Evolutionary conservation across 2,888 invertebrate genomes (phyloP).

Genomic region (Eupithecia abbreviata): DNA sequence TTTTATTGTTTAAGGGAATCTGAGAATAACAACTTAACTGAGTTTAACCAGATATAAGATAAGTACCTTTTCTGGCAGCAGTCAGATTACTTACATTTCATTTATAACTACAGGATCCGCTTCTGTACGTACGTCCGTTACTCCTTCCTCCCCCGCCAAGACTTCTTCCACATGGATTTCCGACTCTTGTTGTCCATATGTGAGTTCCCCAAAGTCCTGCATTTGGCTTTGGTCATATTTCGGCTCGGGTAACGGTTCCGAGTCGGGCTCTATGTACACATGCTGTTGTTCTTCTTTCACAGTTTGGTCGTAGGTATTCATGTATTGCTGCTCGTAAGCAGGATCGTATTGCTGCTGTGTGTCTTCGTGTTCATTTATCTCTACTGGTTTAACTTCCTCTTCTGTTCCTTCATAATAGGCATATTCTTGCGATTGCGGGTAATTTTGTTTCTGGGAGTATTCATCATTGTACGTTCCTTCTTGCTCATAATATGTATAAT

Average conservation of each 20-base stretch:
- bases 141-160: conserved; percentile 27
- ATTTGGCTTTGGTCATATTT: neutral
- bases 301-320: conserved; percentile 41
- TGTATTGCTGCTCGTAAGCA: conserved; percentile 68
- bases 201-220: conserved; percentile 21
- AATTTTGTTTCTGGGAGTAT: conserved; percentile 47
- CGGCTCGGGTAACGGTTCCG: conserved; percentile 32
- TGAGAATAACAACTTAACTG: neutral
- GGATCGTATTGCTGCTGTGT: conserved; percentile 65
- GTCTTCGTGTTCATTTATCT: conserved; percentile 65
- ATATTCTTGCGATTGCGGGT: conserved; percentile 56
- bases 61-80: neutral
- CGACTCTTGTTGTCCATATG: conserved; percentile 31
- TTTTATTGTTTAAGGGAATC: neutral
- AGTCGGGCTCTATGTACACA: conserved; percentile 38
- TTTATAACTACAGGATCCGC: conserved; percentile 12
- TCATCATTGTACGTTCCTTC: conserved; percentile 47
- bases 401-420: conserved; percentile 58
- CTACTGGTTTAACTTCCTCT: conserved; percentile 51
- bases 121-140: conserved; percentile 8
- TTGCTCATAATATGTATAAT: conserved; percentile 50
- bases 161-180: conserved; percentile 5
- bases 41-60: neutral
- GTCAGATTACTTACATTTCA: neutral
- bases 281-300: conserved; percentile 48